These are phyloP conservation scores for Folsomia manolachei DNA, from an alignment of 2,888 invertebrate genomes.

Conservation along the genomic window DNA sequence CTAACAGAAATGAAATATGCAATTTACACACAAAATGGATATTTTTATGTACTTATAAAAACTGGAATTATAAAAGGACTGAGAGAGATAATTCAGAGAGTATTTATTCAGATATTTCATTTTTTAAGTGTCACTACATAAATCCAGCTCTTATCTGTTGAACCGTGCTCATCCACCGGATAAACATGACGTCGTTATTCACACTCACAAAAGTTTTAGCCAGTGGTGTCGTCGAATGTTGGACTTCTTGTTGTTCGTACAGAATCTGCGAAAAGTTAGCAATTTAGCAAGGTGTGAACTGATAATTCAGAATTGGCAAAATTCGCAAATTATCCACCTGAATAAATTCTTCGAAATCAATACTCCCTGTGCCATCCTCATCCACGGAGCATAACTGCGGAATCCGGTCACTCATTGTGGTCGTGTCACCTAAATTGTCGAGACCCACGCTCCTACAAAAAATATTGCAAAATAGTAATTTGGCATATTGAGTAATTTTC, in stretches of 20 bases:
- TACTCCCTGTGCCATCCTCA: constrained; percentile 48
- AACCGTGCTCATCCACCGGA: constrained; percentile 47
- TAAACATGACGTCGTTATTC: constrained; percentile 46
- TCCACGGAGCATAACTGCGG: constrained; percentile 40
- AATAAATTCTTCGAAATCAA: constrained; percentile 49
- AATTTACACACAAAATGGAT: no score
- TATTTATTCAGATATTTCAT: no score
- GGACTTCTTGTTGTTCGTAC: constrained; percentile 37
- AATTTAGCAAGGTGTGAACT: not conserved
- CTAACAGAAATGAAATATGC: no score
- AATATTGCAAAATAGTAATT: not conserved
- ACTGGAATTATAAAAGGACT: no score
- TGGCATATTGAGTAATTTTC: not conserved
- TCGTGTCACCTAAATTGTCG: constrained; percentile 47
- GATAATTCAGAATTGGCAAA: not conserved
- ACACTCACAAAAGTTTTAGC: constrained; percentile 42
- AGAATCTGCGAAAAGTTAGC: constrained; percentile 19
- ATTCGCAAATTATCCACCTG: constrained; percentile 29
- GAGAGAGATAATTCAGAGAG: no score
- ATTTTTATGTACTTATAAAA: no score
- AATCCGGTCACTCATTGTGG: constrained; percentile 41
- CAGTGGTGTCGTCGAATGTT: constrained; percentile 28
- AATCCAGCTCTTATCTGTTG: constrained; percentile 48
- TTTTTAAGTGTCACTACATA: constrained; percentile 21
- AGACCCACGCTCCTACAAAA: constrained; percentile 43